Evolutionary conservation across 2,888 invertebrate genomes (phyloP).

Genomic region (Tubulanus polymorphus): DNA sequence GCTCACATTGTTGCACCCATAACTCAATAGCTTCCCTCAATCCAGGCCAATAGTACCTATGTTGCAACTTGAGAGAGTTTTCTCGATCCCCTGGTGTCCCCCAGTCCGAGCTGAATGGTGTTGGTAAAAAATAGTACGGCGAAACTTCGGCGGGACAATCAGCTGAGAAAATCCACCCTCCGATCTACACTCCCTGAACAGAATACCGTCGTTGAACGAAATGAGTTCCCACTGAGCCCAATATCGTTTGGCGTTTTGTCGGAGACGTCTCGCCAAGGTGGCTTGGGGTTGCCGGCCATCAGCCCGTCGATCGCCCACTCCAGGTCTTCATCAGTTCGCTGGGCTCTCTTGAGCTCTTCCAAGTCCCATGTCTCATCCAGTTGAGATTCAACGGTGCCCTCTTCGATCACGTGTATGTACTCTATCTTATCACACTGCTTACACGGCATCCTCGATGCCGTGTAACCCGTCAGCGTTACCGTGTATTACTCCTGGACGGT

Average conservation of each 20-base stretch:
- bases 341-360: no score
- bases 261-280: no score
- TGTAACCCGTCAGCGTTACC: conserved; percentile 20
- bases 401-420: no score
- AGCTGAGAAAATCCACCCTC: conserved; percentile 11
- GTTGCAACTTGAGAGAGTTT: conserved; percentile 11
- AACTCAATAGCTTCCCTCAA: conserved; percentile 10
- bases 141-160: conserved; percentile 9
- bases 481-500: conserved; percentile 19
- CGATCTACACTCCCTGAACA: conserved; percentile 10
- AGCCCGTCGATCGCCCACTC: no score
- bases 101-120: conserved; percentile 11
- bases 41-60: conserved; percentile 16
- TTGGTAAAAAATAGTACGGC: conserved; percentile 7
- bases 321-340: no score
- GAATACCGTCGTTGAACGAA: conserved; percentile 15
- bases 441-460: no score
- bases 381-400: no score
- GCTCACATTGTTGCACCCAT: conserved; percentile 16
- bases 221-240: no score
- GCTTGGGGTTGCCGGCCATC: no score
- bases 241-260: no score
- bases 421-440: no score
- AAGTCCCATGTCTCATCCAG: no score
- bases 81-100: conserved; percentile 18